Percentiles rank a stretch among this genome's conserved stretches.
Evolutionary conservation across 2,113 vertebrate genomes (phyloP).

Genomic region (Eretmochelys imbricata): DNA sequence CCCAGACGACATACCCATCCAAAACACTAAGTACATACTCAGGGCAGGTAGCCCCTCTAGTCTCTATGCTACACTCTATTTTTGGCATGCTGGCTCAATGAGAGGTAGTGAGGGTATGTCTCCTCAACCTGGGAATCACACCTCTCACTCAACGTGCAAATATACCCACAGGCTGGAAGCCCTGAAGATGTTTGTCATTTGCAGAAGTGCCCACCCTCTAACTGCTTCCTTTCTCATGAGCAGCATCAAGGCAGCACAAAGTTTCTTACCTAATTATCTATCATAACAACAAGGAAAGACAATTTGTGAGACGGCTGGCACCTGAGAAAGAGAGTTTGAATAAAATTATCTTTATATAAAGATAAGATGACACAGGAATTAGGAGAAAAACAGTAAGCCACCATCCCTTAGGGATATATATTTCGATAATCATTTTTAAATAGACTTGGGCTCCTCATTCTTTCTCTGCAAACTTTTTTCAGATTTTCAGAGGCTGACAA

Average conservation of each 20-base stretch:
- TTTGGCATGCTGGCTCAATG: too few species aligned
- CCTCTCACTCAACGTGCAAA: too few species aligned
- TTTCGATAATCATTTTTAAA: not conserved
- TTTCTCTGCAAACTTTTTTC: not conserved
- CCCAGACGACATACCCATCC: too few species aligned
- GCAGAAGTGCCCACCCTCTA: fast-evolving
- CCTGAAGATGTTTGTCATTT: not conserved
- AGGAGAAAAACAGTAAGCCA: not conserved
- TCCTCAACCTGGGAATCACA: too few species aligned
- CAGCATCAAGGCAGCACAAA: not conserved
- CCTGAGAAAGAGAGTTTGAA: fast-evolving
- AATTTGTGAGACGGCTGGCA: not conserved
- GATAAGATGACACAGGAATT: fast-evolving
- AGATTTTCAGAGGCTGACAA: not conserved
- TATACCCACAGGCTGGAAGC: not conserved
- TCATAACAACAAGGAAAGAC: not conserved
- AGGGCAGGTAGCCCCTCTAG: too few species aligned
- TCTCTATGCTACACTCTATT: too few species aligned
- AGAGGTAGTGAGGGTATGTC: too few species aligned
- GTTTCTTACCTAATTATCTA: not conserved
- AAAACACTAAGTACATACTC: too few species aligned
- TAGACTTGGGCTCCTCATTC: not conserved
- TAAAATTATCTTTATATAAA: not conserved
- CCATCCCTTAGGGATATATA: not conserved
- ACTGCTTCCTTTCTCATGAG: not conserved